Conservation (phyloP, 2,797 vertebrate species). For the Bryconaethiops microstoma region DNA sequence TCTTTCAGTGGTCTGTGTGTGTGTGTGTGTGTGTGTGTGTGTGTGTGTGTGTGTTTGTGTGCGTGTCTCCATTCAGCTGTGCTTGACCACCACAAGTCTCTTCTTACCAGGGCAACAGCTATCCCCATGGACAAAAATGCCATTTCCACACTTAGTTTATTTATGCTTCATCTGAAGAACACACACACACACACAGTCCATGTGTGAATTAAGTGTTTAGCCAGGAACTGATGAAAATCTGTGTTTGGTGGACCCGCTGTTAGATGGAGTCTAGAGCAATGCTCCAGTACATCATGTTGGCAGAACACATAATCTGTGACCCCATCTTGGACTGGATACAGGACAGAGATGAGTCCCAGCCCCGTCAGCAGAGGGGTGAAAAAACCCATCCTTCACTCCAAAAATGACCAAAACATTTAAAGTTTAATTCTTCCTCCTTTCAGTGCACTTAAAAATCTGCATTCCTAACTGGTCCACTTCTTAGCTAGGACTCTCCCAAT, state of each 20-base stretch:
- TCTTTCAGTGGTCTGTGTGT: neutral
- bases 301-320: neutral
- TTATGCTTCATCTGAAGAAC: slow-evolving; percentile 38
- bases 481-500: too few species aligned
- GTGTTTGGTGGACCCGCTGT: neutral
- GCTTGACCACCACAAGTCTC: slow-evolving; percentile 3
- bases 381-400: too few species aligned
- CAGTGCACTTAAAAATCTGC: too few species aligned
- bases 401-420: too few species aligned
- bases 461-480: too few species aligned
- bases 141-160: slow-evolving; percentile 31
- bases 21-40: neutral
- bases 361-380: too few species aligned
- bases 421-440: too few species aligned
- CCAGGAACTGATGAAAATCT: neutral
- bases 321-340: too few species aligned
- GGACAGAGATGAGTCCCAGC: too few species aligned
- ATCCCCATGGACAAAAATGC: slow-evolving; percentile 31
- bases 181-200: slow-evolving; percentile 9
- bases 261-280: neutral
- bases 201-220: slow-evolving; percentile 1
- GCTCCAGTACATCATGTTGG: neutral
- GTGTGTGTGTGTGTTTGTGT: slow-evolving; percentile 15
- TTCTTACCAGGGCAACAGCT: slow-evolving; percentile 32
- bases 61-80: slow-evolving; percentile 18